Evolutionary conservation across 2,113 vertebrate species (phyloP), one percentile per base, ranked within the genome.

Genomic region (Colinus virginianus): DNA sequence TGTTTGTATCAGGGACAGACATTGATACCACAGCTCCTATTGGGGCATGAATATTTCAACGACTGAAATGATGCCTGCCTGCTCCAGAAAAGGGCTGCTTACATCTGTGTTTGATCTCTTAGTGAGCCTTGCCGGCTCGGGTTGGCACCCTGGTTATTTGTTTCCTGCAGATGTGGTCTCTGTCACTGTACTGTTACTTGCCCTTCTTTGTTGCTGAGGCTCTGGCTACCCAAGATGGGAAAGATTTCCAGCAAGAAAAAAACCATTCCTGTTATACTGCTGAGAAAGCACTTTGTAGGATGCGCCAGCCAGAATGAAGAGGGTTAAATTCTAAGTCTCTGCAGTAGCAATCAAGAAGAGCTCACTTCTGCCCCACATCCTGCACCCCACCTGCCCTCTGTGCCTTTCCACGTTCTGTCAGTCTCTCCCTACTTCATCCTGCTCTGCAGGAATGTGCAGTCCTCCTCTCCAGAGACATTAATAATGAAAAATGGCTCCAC

Each of bases 21-120:
- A 86, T 30, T 92, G 91, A 94, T 83, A 88, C 72, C 51, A 66
- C 53, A 59, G 84, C 91, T 94, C 78, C 90, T 95, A 15, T 89
- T 11, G 38, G 91, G 2, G 25, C 66, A 96, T 96, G 84, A 94
- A 97, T 97, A 96, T 96, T 97, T 96, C 64, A 96, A 1, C 70
- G 74, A 72, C 82, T 90, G 91, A 95, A 97, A 84, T 0, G 25
- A 40, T 95, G 95, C 64, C 81, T 93, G 81, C 84, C 56, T 95
- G 92, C 81, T 95, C 87, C 82, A 90, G 89, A 94, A 93, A 88
- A 83, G 84, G 88, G 84, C 67, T 92, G 80, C 90, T 84, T 85
- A 17, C 80, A 74, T 87, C 78, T 72, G 46, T 0, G 12, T 92
- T 94, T 95, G 94, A 95, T 95, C 90, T 91, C 71, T 63, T 48